Evolutionary conservation across 2,113 vertebrate species (phyloP).

Genomic region (Hystrix brachyura): DNA sequence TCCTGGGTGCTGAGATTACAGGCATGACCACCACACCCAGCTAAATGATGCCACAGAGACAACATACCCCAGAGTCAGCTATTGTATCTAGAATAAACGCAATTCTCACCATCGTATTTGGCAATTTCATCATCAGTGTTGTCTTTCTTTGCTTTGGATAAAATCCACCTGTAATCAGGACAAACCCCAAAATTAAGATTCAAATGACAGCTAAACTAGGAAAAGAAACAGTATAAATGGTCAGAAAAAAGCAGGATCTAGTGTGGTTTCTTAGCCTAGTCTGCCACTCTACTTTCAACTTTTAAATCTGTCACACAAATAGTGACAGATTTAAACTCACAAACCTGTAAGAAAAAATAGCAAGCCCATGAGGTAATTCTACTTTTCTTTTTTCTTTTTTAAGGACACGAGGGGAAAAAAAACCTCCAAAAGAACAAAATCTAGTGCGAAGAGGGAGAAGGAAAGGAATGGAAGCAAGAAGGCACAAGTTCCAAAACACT

Average conservation of each 20-base stretch:
- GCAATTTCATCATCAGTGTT: conserved; percentile 97
- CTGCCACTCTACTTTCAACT: conserved; percentile 20
- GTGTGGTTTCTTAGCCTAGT: neutral
- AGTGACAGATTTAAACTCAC: neutral
- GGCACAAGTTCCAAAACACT: neutral
- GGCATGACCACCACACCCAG: neutral
- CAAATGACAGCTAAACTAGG: neutral
- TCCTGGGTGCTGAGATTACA: neutral
- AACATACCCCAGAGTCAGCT: neutral
- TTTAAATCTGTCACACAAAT: neutral
- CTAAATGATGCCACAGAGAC: neutral
- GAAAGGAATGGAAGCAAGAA: neutral
- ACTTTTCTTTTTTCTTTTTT: neutral
- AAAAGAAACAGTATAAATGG: conserved; percentile 17
- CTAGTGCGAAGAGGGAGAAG: neutral
- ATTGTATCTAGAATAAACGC: neutral
- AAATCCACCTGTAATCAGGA: conserved; percentile 92
- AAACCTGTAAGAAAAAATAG: neutral
- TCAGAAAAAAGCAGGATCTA: neutral
- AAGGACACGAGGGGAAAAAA: neutral
- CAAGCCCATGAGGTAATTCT: neutral
- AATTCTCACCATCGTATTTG: conserved; percentile 96
- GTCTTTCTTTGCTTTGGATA: conserved; percentile 98
- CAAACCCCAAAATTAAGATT: conserved; percentile 39
- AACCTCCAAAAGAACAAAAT: conserved; percentile 19